Base-by-base conservation (phyloP, 2,797 vertebrate genomes). In the Steatocranus sp. region DNA sequence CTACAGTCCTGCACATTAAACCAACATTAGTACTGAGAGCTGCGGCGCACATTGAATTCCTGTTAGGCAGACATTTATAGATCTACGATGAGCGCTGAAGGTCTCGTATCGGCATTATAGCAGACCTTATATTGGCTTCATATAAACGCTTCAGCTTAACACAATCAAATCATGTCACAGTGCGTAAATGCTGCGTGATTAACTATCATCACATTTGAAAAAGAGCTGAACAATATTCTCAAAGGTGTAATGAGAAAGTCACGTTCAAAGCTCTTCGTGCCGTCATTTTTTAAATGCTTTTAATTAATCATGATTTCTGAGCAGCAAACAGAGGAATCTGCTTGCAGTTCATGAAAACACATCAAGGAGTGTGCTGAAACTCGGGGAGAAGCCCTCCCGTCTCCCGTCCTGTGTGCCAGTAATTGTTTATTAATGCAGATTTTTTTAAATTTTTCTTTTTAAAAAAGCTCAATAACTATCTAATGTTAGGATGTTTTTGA, bases 1-100 rank as follows among this genome's bases (percentile, higher is more conserved):
- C 87, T 83, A 77, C 83, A 83, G 88, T 58, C 77, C 76, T 79
- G 86, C 89, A 89, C 93, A 92, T 93, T 93, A 88, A 86, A 93
- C 79, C 85, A 84, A 89, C 84, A 87, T 92, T 84, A 87, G 88
- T 73, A 3, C 80, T n/a, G 74, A 85, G 73, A 53, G 76, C 82
- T 58, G 76, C 2, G 8, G 68, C 6, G 8, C 81, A 89, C 85
- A 89, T 87, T 9, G 87, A 79, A 75, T 83, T 86, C 81, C 87
- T 73, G 78, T 84, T 84, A 43, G n/a, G 3, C 66, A 63, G 85
- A 87, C 46, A 8, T 84, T 78, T 77, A 86, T 78, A 54, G 79
- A 89, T 82, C 56, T 43, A 6, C 32, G 11, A 20, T 0, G 30
- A 80, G 63, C n/a, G 30, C 54, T 43, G 36, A 75, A 58, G 30